Evolutionary conservation across 2,797 vertebrate species (phyloP).

Genomic region (Hydrolagus colliei): DNA sequence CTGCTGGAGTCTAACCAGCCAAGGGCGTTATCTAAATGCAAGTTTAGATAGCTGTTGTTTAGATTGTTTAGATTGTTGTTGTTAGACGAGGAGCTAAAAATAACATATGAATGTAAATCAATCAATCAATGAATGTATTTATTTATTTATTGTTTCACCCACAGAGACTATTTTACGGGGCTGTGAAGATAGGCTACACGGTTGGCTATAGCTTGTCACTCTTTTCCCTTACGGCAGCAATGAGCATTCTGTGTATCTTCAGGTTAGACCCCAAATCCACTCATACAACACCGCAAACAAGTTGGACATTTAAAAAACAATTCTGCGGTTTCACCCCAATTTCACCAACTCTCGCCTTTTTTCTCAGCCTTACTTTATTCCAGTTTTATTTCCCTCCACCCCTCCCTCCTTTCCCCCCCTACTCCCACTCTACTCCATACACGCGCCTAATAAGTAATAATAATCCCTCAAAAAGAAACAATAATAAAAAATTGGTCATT

Average conservation of each 20-base stretch:
- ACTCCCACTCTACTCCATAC: too few species aligned
- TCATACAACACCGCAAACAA: rapidly evolving
- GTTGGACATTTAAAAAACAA: background rate
- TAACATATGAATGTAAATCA: too few species aligned
- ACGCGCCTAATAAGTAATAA: too few species aligned
- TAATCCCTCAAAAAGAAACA: too few species aligned
- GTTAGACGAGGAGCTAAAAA: too few species aligned
- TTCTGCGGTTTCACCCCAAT: too few species aligned
- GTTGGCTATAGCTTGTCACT: conserved; percentile 86
- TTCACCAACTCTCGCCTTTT: background rate
- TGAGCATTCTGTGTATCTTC: conserved; percentile 64
- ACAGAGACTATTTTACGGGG: conserved; percentile 69
- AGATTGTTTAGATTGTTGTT: background rate
- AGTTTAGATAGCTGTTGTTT: background rate
- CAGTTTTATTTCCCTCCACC: background rate
- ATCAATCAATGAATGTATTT: background rate
- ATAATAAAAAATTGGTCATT: too few species aligned
- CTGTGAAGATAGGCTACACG: conserved; percentile 85
- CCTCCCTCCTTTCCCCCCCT: background rate
- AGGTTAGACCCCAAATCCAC: conserved; percentile 43
- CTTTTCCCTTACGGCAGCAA: conserved; percentile 72
- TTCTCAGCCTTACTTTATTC: too few species aligned
- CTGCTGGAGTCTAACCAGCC: conserved; percentile 37
- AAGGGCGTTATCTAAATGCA: background rate
- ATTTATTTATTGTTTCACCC: background rate